Evolutionary conservation across 2,113 vertebrate genomes (phyloP), one percentile per base, ranked within the genome.

Genomic region (Gavialis gangeticus): DNA sequence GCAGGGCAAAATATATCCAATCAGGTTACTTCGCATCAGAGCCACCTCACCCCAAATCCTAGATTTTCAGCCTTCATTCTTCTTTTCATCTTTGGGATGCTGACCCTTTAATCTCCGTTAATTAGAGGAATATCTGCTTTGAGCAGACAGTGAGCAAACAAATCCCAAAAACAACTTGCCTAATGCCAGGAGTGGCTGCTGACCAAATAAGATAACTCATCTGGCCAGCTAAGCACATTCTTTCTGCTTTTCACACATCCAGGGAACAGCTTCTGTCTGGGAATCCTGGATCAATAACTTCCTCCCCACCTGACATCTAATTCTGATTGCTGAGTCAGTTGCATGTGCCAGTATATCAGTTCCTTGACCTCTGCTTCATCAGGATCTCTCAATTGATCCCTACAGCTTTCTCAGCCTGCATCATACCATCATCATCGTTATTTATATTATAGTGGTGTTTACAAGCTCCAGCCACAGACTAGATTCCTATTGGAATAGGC

Each of bases 161-260:
- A 21, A 14, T 71, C 86, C 85, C 88, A 60, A 54, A 75, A 66
- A 86, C 86, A 79, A 34, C 15, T 17, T 82, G 76, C 10, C 1
- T 18, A 46, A 58, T 95, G 90, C 90, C 95, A 91, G 84, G 85
- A 94, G 79, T 79, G 90, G 84, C 93, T 95, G 94, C 84, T 88
- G 94, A 79, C 80, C 95, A 80, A 77, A 90, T 15, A 55, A 8
- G 66, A 80, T 25, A 64, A 55, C 82, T 62, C 62, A 64, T 24
- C 12, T 27, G 28, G 63, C 63, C 27, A 15, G 27, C 28, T 28
- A 83, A 2, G 66, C 56, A 59, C 66, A 22, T 12, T 28, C 6
- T 78, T 81, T 58, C 54, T 15, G 24, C 60, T 54, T 37, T 69
- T 63, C 58, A 59, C 58, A 16, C 62, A 63, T 63, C 25, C 25